A percentile compares a stretch with the other conserved stretches of the same genome.
These are phyloP conservation scores for Lepisosteus osseus DNA, from an alignment of 2,113 vertebrate species.

Conservation along the genomic window DNA sequence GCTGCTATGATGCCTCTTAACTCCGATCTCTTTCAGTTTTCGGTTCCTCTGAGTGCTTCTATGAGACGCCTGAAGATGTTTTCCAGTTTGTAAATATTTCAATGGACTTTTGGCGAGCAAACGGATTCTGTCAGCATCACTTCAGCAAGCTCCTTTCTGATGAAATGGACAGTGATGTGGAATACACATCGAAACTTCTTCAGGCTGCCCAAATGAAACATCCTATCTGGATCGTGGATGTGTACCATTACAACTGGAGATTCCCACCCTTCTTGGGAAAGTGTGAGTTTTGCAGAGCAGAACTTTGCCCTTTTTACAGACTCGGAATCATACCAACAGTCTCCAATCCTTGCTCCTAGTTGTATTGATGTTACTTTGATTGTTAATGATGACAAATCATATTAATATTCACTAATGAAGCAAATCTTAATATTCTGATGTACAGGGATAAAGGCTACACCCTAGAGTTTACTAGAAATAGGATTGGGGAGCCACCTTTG, in stretches of 20 bases:
- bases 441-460: no score
- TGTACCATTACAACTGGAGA: conserved; percentile 10
- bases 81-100: conserved; percentile 67
- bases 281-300: conserved; percentile 44
- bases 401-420: no score
- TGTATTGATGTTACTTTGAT: no score
- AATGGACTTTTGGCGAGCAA: conserved; percentile 67
- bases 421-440: no score
- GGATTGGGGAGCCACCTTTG: no score
- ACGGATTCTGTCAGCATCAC: conserved; percentile 64
- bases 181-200: conserved; percentile 41
- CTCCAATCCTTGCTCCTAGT: no score
- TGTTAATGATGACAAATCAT: no score
- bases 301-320: no score
- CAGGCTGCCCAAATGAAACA: conserved; percentile 38
- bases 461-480: no score
- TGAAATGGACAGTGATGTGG: conserved; percentile 16
- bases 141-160: conserved; percentile 64
- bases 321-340: no score
- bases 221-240: conserved; percentile 65
- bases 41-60: conserved; percentile 19
- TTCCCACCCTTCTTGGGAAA: conserved; percentile 37
- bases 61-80: conserved; percentile 49
- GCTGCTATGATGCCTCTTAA: no score
- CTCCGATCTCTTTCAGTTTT: conserved; percentile 29